phyloP scores from a whole-genome alignment of 92 coral and sea anemone species.

The Porites cylindrica region DNA sequence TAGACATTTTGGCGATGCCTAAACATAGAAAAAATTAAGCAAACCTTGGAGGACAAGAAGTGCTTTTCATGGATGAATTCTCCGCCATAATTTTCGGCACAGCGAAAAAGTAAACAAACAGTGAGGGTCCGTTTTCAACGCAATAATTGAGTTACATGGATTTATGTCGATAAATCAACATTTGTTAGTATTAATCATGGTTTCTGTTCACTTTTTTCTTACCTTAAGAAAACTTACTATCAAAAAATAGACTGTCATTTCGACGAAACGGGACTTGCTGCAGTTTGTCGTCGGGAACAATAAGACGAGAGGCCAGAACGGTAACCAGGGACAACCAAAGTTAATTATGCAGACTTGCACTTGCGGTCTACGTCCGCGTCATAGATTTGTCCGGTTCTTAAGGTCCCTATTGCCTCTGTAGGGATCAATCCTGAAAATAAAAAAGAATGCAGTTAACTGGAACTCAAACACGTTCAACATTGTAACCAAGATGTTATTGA shows the following conservation, averaged over 20 bases:
- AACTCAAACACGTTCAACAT: no score
- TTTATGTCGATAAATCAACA: neutral
- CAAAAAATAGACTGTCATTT: neutral
- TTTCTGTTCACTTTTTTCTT: slow-evolving; percentile 20
- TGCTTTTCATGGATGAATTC: slow-evolving; percentile 23
- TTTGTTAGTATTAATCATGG: slow-evolving; percentile 2
- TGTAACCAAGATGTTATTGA: no score
- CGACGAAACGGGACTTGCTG: slow-evolving; percentile 17
- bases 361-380: no score
- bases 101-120: slow-evolving; percentile 10
- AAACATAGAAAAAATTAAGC: no score
- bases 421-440: no score
- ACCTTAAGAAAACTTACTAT: slow-evolving; percentile 28
- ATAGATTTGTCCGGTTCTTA: no score
- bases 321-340: slow-evolving; percentile 40
- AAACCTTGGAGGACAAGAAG: no score
- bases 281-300: slow-evolving; percentile 38
- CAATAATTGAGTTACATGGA: slow-evolving; percentile 5
- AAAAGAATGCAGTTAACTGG: no score
- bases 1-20: no score
- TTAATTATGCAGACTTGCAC: slow-evolving; percentile 16
- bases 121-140: neutral
- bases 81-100: slow-evolving; percentile 11
- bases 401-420: no score
- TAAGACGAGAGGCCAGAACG: slow-evolving; percentile 39